Evolutionary conservation across 1,140 invertebrate genomes (phyloP), one percentile per base, ranked within the genome.

Genomic region (Calosoma granatense): DNA sequence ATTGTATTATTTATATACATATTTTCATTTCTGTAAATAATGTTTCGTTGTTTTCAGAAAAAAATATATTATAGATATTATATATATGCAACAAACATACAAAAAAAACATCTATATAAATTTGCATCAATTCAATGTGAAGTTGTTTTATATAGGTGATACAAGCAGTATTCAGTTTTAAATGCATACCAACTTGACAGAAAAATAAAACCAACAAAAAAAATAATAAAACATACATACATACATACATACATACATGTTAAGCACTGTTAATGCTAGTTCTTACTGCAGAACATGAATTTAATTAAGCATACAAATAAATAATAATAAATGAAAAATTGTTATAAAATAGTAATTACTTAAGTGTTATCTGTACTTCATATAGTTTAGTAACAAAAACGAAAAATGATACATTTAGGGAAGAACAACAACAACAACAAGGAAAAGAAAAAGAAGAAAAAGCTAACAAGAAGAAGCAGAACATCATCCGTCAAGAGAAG

Each of bases 321-420:
- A 39, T 56, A 59, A 67, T 62, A 63, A 59, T 67, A 67, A 65
- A 66, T 61, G 61, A 60, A 55, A 60, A 64, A 65, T 70, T 70
- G 67, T 70, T 65, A 67, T 63, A 66, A 64, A n/a, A 69, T 68
- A 67, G 64, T 65, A 63, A 64, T 61, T 66, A 67, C 62, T 62
- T 70, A 68, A 70, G 65, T 70, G 69, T 70, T 70, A 68, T 65
- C 64, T 68, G 69, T 70, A 69, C 64, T 68, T 68, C 65, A 69
- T 69, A 70, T 65, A 69, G 63, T 69, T 62, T 69, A 69, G 67
- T 63, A 51, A 60, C 60, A 62, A 59, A 60, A 60, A 60, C 62
- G 60, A 59, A n/a, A n/a, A n/a, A n/a, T n/a, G 59, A 59, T 60
- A 61, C 39, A 47, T 47, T 47, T 17, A 36, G 26, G 6, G n/a